Percentiles rank a stretch among this genome's conserved stretches.
These are phyloP conservation scores for Psilopogon haemacephalus DNA, from an alignment of 2,113 vertebrate genomes.

Conservation along the genomic window DNA sequence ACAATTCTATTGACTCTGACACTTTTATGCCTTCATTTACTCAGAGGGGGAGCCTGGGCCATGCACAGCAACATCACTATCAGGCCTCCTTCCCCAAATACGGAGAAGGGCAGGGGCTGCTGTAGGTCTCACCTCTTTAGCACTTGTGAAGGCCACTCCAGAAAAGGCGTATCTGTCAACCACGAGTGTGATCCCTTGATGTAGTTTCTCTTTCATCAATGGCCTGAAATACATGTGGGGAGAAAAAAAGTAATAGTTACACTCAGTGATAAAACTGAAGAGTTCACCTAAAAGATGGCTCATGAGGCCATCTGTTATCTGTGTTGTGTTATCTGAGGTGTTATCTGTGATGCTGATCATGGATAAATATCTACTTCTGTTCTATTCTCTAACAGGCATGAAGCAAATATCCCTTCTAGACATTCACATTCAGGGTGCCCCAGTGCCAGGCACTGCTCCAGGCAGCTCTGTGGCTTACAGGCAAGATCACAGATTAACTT, in stretches of 20 bases:
- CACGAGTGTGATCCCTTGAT: slow-evolving; percentile 86
- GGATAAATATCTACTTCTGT: background rate
- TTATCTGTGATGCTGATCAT: background rate
- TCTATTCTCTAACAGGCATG: background rate
- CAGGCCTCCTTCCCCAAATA: background rate
- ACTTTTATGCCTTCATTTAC: background rate
- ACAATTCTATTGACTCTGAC: background rate
- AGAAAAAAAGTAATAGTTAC: background rate
- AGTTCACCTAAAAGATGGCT: background rate
- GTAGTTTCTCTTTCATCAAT: slow-evolving; percentile 81
- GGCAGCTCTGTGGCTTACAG: background rate
- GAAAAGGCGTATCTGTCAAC: slow-evolving; percentile 96
- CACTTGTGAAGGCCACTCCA: slow-evolving; percentile 92
- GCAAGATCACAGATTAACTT: background rate
- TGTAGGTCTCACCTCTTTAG: slow-evolving; percentile 81
- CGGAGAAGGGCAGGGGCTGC: background rate
- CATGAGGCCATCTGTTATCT: background rate
- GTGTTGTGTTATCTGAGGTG: background rate
- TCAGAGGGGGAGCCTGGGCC: background rate
- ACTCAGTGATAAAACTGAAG: background rate
- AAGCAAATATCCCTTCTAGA: background rate
- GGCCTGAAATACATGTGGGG: slow-evolving; percentile 51
- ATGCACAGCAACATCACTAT: accelerated
- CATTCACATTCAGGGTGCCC: background rate
- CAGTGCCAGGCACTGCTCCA: background rate